Evolutionary conservation across 2,888 invertebrate species (phyloP), one percentile per base, ranked within the genome.

Genomic region (Formica aserva): DNA sequence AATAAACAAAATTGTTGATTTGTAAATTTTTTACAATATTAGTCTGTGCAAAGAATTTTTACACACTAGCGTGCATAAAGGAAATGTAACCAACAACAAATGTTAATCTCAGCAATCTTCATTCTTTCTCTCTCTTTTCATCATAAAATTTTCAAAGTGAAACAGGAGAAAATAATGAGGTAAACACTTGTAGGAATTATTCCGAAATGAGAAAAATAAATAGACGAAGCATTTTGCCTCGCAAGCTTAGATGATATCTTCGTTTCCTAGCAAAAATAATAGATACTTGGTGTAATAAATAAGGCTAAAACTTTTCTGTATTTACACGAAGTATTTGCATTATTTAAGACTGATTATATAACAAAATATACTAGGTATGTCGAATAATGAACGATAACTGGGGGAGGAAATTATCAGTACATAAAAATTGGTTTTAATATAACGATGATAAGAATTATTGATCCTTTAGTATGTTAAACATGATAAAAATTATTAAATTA

Each of bases 271-370:
- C n/a, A 66, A 66, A 52, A 15, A 11, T 65, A 65, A 65, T 32
- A n/a, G 15, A 48, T 66, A 41, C 15, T 76, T 52, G 48, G 18
- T 65, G 38, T 87, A 84, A 65, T 83, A 81, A 87, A 83, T 57
- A 78, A 85, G 74, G 80, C 32, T 48, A 82, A 81, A 89, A 83
- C 71, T 77, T 82, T 32, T 86, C 71, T 22, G 82, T 86, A 89
- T 77, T 85, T 89, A 89, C 45, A 38, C 15, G 55, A 62, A 72
- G 82, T 83, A 87, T 78, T 75, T 84, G 38, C 65, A 22, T 66
- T 35, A 65, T 35, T 55, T 66, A 77, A 77, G 52, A 77, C 67
- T 77, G 66, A 77, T 13, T 38, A 9, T 38, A 9, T 55, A 77
- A 13, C 18, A 66, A 38, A 32, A 77, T 55, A 29, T 66, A 52